These are phyloP conservation scores for Lanistes nyassanus DNA, from an alignment of 1,140 invertebrate genomes.

Conservation along the genomic window DNA sequence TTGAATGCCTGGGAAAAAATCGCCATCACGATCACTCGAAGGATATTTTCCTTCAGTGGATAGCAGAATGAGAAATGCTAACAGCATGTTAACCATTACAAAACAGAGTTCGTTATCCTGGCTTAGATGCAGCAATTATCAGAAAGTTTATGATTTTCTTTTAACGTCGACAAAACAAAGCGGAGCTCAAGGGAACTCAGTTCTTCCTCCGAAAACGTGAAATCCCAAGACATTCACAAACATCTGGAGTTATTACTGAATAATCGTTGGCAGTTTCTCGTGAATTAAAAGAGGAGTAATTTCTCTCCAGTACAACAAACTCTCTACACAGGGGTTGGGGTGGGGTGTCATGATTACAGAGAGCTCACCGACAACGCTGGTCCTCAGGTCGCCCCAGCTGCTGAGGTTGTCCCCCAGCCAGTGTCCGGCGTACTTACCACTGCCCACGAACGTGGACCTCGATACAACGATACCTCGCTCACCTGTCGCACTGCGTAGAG, in stretches of 20 bases:
- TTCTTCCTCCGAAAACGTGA: too few species aligned
- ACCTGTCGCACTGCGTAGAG: slow-evolving; percentile 52
- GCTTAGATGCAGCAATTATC: background rate
- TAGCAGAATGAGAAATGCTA: too few species aligned
- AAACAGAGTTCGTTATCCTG: background rate
- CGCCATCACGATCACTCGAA: too few species aligned
- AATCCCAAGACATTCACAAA: background rate
- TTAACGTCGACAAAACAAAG: too few species aligned
- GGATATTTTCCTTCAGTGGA: too few species aligned
- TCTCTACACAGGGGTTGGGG: too few species aligned
- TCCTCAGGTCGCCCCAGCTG: slow-evolving; percentile 44
- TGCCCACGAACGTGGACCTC: slow-evolving; percentile 83
- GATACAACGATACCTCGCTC: slow-evolving; percentile 84
- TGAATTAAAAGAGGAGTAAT: too few species aligned
- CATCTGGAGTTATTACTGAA: background rate
- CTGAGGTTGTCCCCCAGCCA: slow-evolving; percentile 79
- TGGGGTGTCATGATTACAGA: too few species aligned
- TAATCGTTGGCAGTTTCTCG: too few species aligned
- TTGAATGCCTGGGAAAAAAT: slow-evolving; percentile 45
- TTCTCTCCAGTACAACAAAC: too few species aligned
- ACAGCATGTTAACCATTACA: background rate
- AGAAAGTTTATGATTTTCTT: background rate
- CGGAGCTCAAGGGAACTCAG: background rate
- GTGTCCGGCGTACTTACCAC: slow-evolving; percentile 83
- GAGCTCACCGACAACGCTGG: slow-evolving; percentile 51